phyloP scores from a whole-genome alignment of 2,888 invertebrate species.

The Lochmaea capreae region DNA sequence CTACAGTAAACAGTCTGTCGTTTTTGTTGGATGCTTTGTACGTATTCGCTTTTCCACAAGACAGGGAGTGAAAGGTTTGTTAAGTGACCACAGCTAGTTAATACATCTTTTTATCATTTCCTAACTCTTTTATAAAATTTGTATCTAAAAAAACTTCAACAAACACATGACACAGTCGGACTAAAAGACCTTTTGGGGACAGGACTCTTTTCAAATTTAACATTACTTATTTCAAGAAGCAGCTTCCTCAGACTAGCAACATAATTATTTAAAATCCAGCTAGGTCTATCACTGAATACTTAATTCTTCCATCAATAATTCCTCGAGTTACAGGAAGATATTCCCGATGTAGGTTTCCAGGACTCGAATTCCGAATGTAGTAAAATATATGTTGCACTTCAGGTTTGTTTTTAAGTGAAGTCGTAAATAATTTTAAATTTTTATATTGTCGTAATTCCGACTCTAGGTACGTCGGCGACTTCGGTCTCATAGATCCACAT shows the following conservation, averaged over 20 bases:
- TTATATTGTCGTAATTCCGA: constrained; percentile 9
- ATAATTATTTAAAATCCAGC: background rate
- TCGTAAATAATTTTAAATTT: constrained; percentile 35
- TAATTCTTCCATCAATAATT: background rate
- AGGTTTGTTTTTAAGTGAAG: constrained; percentile 16
- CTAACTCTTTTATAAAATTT: too few relatives aligned
- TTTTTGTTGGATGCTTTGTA: background rate
- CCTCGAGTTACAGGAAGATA: background rate
- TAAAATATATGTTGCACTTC: background rate
- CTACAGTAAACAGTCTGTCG: background rate
- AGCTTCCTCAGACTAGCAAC: too few relatives aligned
- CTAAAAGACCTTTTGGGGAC: too few relatives aligned
- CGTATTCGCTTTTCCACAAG: background rate
- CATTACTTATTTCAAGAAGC: too few relatives aligned
- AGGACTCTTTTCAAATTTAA: too few relatives aligned
- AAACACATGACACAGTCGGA: too few relatives aligned
- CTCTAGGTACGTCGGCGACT: too few relatives aligned
- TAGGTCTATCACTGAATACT: background rate
- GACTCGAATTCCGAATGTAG: background rate
- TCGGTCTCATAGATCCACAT: background rate
- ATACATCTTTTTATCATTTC: too few relatives aligned
- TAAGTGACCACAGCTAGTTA: too few relatives aligned
- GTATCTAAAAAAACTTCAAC: too few relatives aligned
- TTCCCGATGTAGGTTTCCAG: background rate
- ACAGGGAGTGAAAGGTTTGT: too few relatives aligned